Base-by-base conservation (phyloP, 1,140 invertebrate genomes). In the Drosophila pseudoobscura region DNA sequence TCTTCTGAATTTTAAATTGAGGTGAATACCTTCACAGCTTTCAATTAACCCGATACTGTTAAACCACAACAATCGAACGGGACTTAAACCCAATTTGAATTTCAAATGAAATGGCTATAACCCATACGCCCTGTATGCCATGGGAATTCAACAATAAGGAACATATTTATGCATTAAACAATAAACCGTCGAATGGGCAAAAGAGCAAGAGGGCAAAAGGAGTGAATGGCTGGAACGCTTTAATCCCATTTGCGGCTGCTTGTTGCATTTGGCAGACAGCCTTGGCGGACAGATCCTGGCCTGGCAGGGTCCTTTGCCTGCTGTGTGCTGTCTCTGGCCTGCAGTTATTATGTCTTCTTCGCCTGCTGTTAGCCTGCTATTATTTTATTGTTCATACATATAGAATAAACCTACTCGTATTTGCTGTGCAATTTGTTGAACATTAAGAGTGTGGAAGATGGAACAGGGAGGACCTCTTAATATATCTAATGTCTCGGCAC, bases 401-500 rank as follows among this genome's bases (percentile, higher is more conserved):
- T 35, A 50, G 8, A 35, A 35, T 15, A 31, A 31, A 17, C 26
- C 11, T 29, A 26, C 29, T 57, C 47, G 46, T 26, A 57, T 70
- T 70, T 56, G 50, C 60, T 35, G 20, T 22, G 44, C 63, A 75
- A 84, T 70, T 83, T 83, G 79, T 83, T 60, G 35, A 66, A 71
- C 70, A 76, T 22, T 46, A 29, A 51, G 43, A 35, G 44, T 51
- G 31, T 53, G 26, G 15, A 39, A 29, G 31, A 6, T 47, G 31
- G 35, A 13, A 24, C 20, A 9, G 31, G 29, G 24, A 20, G 22
- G 26, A 24, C 44, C 8, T 35, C 43, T 69, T 69, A 39, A 69
- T 68, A 63, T 31, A 44, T 83, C 64, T 66, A 80, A 84, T 83
- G 71, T 83, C 56, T 62, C 61, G 69, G 66, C 70, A 84, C 76